A percentile compares a stretch with the other conserved stretches of the same genome.
These are phyloP conservation scores for Scytalopus superciliaris DNA, from an alignment of 2,113 vertebrate species.

Conservation along the genomic window DNA sequence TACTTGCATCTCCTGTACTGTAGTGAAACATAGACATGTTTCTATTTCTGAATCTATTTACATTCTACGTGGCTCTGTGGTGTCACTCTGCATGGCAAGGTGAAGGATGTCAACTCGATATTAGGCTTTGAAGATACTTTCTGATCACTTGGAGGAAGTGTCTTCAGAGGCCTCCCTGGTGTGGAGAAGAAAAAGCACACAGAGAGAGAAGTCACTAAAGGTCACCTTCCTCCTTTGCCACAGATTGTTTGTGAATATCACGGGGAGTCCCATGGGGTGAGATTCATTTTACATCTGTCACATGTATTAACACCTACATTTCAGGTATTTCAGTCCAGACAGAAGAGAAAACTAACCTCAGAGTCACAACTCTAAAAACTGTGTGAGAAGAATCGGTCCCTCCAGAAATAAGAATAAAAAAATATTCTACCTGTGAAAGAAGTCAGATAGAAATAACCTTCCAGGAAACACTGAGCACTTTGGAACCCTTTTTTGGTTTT, in stretches of 20 bases:
- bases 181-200: not conserved
- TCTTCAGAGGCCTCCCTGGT: not conserved
- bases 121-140: not conserved
- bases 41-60: not conserved
- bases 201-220: not conserved
- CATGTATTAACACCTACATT: not conserved
- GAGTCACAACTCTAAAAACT: not conserved
- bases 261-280: not conserved
- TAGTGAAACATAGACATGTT: fast-evolving
- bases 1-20: not conserved
- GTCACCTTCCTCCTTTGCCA: not conserved
- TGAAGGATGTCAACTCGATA: not conserved
- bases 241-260: not conserved
- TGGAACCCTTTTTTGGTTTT: not conserved
- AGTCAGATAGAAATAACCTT: not conserved
- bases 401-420: not conserved
- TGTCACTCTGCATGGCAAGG: fast-evolving
- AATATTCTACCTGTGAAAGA: not conserved
- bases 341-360: not conserved
- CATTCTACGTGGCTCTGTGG: not conserved
- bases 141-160: not conserved
- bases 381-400: not conserved
- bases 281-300: not conserved
- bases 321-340: not conserved
- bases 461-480: not conserved